These are phyloP conservation scores for Agrilus biguttatus DNA, from an alignment of 2,888 invertebrate species.

Conservation along the genomic window DNA sequence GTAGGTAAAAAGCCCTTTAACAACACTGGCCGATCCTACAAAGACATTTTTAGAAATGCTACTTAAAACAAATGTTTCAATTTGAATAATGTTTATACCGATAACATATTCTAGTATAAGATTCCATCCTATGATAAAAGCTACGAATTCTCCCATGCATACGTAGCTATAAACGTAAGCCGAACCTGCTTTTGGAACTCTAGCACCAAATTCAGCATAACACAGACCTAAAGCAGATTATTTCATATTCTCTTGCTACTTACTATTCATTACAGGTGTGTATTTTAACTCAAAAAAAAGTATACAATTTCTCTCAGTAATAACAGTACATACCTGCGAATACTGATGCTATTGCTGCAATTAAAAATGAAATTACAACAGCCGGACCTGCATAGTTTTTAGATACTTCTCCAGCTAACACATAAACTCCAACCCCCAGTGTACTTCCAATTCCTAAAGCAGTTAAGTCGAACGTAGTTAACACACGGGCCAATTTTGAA, in stretches of 20 bases:
- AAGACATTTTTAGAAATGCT: conserved; percentile 14
- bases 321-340: conserved; percentile 55
- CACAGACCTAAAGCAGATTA: conserved; percentile 48
- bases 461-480: conserved; percentile 70
- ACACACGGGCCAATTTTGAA: conserved; percentile 50
- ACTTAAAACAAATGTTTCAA: background rate
- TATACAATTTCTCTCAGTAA: too few relatives aligned
- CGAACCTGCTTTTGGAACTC: conserved; percentile 81
- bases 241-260: too few relatives aligned
- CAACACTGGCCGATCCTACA: conserved; percentile 66
- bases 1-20: conserved; percentile 68
- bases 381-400: conserved; percentile 73
- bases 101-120: conserved; percentile 80
- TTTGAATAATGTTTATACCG: conserved; percentile 33
- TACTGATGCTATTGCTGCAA: conserved; percentile 81
- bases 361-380: conserved; percentile 71
- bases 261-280: too few relatives aligned
- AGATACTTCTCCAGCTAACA: conserved; percentile 73
- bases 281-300: too few relatives aligned
- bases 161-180: conserved; percentile 92
- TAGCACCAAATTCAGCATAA: conserved; percentile 82
- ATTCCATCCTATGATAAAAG: conserved; percentile 90
- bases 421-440: conserved; percentile 83
- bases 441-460: conserved; percentile 71
- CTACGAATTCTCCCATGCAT: conserved; percentile 80